Evolutionary conservation across 2,888 invertebrate species (phyloP), one percentile per base, ranked within the genome.

Genomic region (Napeogenes sylphis): DNA sequence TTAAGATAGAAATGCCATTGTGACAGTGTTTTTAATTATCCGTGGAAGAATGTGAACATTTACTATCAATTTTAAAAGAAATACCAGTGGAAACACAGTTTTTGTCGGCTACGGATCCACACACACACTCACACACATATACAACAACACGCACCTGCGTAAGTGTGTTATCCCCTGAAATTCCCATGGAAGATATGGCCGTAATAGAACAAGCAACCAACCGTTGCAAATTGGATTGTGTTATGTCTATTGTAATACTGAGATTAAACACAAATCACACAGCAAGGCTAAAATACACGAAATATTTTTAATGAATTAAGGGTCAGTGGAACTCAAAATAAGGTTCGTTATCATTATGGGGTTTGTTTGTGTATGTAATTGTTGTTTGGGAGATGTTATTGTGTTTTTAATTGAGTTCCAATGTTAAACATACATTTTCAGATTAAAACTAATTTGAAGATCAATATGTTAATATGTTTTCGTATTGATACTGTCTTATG

Each of bases 271-370:
- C 51, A 30, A 51, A 51, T 30, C 35, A 21, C 38, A 45, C 46
- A 47, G 58, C 56, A 61, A 59, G 63, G 30, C 30, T 30, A 4
- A 2, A 30, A 51, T 51, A 30, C 13, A 47, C 30, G 10, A 51
- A 30, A 30, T 51, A 30, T 51, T 51, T 51, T 51, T 10, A 30
- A n/a, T 30, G 51, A 59, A 66, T 61, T 61, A 63, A 63, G 56
- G 61, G 56, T 56, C 56, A 42, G 42, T 56, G 42, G 61, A 66
- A 56, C 66, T 58, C 54, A 59, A 59, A 66, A 63, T 66, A 59
- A 66, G 61, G 63, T 54, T 38, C 56, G 45, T 56, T 46, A 61
- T 61, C 58, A 66, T 66, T 63, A 63, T 57, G 58, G 58, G 62
- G 33, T 59, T 58, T 45, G 45, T 63, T 56, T 46, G 35, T 56